Conservation (phyloP, 2,888 invertebrate species). For the Lumbricus terrestris region DNA sequence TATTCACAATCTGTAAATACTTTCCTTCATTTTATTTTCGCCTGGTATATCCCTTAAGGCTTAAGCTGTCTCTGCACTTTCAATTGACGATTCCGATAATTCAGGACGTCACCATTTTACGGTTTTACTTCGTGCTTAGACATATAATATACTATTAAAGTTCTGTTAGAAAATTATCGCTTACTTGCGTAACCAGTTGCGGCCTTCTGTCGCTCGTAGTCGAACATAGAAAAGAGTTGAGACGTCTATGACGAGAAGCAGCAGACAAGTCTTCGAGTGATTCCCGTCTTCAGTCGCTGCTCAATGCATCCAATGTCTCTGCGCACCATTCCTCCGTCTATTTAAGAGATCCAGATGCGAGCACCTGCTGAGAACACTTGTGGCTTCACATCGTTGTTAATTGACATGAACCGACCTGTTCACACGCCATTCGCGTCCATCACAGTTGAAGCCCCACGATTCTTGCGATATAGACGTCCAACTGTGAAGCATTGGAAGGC, state of each 20-base stretch:
- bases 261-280: neutral
- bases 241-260: neutral
- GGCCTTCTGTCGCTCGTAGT: neutral
- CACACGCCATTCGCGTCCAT: neutral
- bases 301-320: neutral
- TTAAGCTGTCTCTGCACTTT: no score
- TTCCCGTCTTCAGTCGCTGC: no score
- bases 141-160: no score
- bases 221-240: no score
- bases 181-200: neutral
- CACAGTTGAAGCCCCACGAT: neutral
- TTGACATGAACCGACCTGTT: neutral
- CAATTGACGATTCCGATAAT: no score
- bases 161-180: neutral
- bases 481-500: neutral
- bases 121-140: no score
- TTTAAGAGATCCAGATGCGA: neutral
- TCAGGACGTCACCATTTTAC: neutral
- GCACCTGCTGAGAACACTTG: neutral
- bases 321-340: neutral
- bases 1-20: no score
- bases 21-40: no score
- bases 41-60: no score
- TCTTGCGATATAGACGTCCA: neutral
- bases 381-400: neutral